Percentiles rank a stretch among this genome's conserved stretches.
These are phyloP conservation scores for Charaxes varanes DNA, from an alignment of 1,140 invertebrate genomes.

Conservation along the genomic window DNA sequence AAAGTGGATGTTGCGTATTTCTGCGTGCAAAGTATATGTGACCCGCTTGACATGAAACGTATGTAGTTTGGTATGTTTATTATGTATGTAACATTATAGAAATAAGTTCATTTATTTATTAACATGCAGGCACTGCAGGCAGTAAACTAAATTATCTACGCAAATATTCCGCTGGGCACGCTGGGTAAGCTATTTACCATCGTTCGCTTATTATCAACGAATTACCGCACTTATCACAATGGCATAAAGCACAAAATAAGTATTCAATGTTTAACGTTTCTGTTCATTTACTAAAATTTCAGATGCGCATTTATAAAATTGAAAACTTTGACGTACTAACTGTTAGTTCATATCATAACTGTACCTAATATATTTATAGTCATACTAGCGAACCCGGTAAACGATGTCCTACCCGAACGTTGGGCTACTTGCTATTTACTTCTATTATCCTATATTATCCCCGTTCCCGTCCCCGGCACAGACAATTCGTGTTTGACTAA, in stretches of 20 bases:
- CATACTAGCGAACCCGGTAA: background rate
- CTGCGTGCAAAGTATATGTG: too few species aligned
- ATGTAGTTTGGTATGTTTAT: too few species aligned
- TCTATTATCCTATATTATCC: too few species aligned
- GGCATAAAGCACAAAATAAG: conserved; percentile 6
- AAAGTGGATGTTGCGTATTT: too few species aligned
- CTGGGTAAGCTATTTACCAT: background rate
- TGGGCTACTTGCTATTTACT: too few species aligned
- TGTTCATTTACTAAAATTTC: conserved; percentile 32
- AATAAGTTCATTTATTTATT: background rate
- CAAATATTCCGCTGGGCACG: background rate
- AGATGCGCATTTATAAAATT: conserved; percentile 40
- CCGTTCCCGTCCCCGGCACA: too few species aligned
- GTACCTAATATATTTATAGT: too few species aligned
- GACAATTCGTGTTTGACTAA: too few species aligned
- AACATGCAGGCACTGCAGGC: background rate
- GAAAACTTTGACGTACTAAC: too few species aligned
- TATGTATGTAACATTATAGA: background rate
- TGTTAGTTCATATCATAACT: too few species aligned
- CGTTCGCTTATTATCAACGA: background rate
- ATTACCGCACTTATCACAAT: background rate
- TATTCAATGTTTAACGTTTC: background rate
- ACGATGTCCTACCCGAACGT: too few species aligned
- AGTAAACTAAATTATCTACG: background rate
- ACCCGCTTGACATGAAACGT: too few species aligned